A percentile compares a stretch with the other conserved stretches of the same genome.
phyloP scores from a whole-genome alignment of 1,140 invertebrate genomes.

The Olivierus martensii region DNA sequence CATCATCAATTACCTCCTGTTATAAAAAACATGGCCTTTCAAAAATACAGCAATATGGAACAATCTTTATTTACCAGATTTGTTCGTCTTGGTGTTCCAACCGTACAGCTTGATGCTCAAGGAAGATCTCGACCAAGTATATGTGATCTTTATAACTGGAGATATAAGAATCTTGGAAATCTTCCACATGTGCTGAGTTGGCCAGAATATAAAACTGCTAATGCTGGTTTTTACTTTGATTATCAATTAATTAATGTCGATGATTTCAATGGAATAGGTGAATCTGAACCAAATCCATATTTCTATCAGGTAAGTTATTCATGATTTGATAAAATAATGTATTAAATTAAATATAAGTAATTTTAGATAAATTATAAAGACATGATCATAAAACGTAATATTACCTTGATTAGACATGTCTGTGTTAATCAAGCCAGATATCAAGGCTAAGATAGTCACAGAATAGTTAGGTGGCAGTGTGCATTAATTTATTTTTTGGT shows the following conservation, averaged over 20 bases:
- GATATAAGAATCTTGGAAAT: conserved; percentile 90
- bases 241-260: conserved; percentile 95
- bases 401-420: no score
- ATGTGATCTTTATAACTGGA: conserved; percentile 92
- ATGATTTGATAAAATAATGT: background rate
- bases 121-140: conserved; percentile 86
- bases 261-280: conserved; percentile 92
- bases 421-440: no score
- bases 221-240: conserved; percentile 79
- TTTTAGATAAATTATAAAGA: no score
- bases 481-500: no score
- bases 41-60: conserved; percentile 99
- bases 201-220: conserved; percentile 73
- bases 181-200: conserved; percentile 67
- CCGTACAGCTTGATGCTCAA: conserved; percentile 93
- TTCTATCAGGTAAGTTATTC: conserved; percentile 72
- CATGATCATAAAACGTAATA: no score
- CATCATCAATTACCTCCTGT: conserved; percentile 98
- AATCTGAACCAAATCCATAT: conserved; percentile 94
- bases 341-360: no score
- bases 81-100: conserved; percentile 89
- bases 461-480: no score
- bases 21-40: conserved; percentile 99
- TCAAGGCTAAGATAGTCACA: no score
- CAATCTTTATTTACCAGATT: conserved; percentile 95